phyloP scores from a whole-genome alignment of 2,113 vertebrate genomes.

The Sclerurus mexicanus region DNA sequence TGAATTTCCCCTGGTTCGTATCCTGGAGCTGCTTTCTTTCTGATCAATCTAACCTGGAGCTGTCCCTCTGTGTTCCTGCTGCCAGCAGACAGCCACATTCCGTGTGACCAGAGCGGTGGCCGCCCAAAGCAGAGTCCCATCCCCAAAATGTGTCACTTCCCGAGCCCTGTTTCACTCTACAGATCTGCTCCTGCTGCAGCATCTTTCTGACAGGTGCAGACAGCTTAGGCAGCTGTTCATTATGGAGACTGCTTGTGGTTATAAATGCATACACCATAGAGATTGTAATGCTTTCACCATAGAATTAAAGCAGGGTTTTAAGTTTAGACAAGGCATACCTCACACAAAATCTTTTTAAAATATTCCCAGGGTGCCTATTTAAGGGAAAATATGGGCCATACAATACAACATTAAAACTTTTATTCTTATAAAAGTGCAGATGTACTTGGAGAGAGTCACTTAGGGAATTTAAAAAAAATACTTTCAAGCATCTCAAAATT shows the following conservation, averaged over 20 bases:
- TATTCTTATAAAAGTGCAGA: background rate
- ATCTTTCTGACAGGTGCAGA: background rate
- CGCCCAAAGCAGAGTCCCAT: background rate
- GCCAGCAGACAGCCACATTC: background rate
- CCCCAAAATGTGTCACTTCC: background rate
- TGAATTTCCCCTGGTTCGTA: background rate
- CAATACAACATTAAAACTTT: background rate
- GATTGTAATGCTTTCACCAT: background rate
- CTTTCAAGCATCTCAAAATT: conserved; percentile 5
- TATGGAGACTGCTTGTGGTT: background rate
- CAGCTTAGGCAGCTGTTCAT: background rate
- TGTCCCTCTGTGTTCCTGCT: accelerated
- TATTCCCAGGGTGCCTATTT: background rate
- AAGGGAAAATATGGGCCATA: background rate
- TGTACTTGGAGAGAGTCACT: background rate
- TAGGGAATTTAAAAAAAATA: background rate
- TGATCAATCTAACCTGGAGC: accelerated
- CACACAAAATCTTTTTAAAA: background rate
- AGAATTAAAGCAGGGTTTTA: background rate
- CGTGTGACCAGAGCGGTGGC: accelerated
- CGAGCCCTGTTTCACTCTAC: background rate
- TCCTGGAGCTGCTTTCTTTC: accelerated
- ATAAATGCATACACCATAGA: background rate
- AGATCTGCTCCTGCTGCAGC: background rate
- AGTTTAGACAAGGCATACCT: background rate